Percentiles rank a stretch among this genome's conserved stretches.
These are phyloP conservation scores for Phrynosoma blainvillii DNA, from an alignment of 2,113 vertebrate species.

Conservation along the genomic window DNA sequence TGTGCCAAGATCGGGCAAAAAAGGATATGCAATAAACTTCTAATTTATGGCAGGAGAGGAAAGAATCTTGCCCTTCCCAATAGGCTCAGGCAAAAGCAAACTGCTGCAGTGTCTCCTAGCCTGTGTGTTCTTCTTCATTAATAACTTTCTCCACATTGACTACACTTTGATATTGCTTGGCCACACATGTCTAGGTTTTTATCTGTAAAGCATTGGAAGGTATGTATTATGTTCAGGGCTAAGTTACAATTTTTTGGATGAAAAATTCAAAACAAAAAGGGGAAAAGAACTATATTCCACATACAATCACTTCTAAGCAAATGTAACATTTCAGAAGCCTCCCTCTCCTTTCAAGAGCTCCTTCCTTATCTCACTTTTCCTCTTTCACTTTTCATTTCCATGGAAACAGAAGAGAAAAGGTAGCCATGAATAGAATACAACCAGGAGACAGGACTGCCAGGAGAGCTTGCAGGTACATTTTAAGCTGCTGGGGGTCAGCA, in stretches of 20 bases:
- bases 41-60: too few species aligned
- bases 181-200: too few species aligned
- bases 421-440: constrained; percentile 2
- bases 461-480: neutral
- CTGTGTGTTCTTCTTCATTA: too few species aligned
- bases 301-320: neutral
- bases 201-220: too few species aligned
- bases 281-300: neutral
- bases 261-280: neutral
- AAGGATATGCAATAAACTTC: too few species aligned
- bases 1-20: too few species aligned
- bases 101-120: too few species aligned
- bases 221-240: too few species aligned
- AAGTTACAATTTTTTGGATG: neutral
- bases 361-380: neutral
- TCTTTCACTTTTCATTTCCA: constrained; percentile 57
- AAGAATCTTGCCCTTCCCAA: too few species aligned
- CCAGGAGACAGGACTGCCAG: constrained; percentile 12
- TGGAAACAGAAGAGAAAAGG: constrained; percentile 56
- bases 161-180: too few species aligned
- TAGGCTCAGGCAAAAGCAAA: too few species aligned
- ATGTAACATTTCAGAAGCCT: neutral
- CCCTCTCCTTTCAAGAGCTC: neutral
- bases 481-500: constrained; percentile 26
- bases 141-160: too few species aligned